Conservation (phyloP, 64 coral and sea anemone genomes). For the Trachythela sp. region DNA sequence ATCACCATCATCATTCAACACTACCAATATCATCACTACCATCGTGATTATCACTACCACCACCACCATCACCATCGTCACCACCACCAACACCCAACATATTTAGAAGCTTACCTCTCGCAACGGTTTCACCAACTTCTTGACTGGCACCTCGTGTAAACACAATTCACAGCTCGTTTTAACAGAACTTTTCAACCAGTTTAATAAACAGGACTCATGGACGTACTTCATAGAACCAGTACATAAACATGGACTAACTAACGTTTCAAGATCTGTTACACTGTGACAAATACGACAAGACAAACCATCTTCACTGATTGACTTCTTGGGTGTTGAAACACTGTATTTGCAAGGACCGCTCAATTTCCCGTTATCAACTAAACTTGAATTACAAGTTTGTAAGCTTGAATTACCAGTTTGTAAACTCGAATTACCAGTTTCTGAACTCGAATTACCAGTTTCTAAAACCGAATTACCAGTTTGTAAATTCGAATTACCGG, state of each 20-base stretch:
- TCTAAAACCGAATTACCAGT: not conserved
- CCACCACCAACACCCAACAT: not conserved
- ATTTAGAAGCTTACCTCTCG: slow-evolving; percentile 62
- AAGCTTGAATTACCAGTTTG: not conserved
- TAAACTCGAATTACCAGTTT: not conserved
- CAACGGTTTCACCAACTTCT: slow-evolving; percentile 68
- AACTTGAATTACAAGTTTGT: too few species aligned
- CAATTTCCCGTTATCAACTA: too few species aligned
- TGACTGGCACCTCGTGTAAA: slow-evolving; percentile 61
- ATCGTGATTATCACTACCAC: too few species aligned
- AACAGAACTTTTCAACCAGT: slow-evolving; percentile 73
- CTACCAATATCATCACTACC: too few species aligned
- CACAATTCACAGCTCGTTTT: slow-evolving; percentile 90
- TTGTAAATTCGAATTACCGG: not conserved
- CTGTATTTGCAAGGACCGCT: not conserved
- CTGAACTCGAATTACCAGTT: not conserved
- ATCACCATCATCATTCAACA: too few species aligned
- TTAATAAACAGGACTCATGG: slow-evolving; percentile 83
- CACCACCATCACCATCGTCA: too few species aligned
- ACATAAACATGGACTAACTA: slow-evolving; percentile 90
- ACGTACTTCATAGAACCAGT: slow-evolving; percentile 81
- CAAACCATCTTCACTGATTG: not conserved
- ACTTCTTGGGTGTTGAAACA: not conserved
- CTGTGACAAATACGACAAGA: slow-evolving; percentile 84
- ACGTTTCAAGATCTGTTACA: slow-evolving; percentile 45